A percentile compares a stretch with the other conserved stretches of the same genome.
Conservation (phyloP, 1,140 invertebrate genomes). For the Drosophila pseudoobscura region DNA sequence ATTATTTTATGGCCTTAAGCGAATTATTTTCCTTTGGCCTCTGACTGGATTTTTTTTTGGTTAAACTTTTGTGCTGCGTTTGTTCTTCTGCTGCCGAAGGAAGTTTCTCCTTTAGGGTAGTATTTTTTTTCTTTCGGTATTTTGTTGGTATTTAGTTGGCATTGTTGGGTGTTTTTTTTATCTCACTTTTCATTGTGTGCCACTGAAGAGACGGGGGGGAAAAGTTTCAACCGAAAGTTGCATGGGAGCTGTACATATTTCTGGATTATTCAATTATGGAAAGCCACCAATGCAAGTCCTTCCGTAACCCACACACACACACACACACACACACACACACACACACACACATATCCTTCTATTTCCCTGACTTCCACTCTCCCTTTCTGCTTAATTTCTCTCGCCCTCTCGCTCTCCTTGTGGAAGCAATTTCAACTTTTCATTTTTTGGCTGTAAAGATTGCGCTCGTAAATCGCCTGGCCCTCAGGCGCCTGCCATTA, state of each 20-base stretch:
- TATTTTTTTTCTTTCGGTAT: conserved; percentile 3
- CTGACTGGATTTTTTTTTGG: conserved; percentile 46
- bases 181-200: conserved; percentile 14
- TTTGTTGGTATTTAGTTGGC: conserved; percentile 14
- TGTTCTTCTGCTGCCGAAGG: conserved; percentile 8
- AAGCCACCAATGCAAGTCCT: conserved; percentile 16
- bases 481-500: conserved; percentile 39
- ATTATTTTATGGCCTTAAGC: conserved; percentile 76
- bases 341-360: not conserved
- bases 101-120: conserved; percentile 26
- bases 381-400: conserved; percentile 8
- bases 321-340: not conserved
- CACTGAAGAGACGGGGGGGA: not conserved
- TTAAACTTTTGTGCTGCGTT: conserved; percentile 53
- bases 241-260: conserved; percentile 15
- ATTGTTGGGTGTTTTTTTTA: conserved; percentile 13
- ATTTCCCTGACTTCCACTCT: not conserved
- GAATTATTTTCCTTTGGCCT: conserved; percentile 66
- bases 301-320: not conserved
- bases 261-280: conserved; percentile 46
- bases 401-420: not conserved
- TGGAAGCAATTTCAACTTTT: conserved; percentile 26
- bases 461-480: conserved; percentile 45
- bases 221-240: conserved; percentile 34
- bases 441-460: conserved; percentile 39